Conservation (phyloP, 1,140 invertebrate genomes). For the Drosophila hydei region DNA sequence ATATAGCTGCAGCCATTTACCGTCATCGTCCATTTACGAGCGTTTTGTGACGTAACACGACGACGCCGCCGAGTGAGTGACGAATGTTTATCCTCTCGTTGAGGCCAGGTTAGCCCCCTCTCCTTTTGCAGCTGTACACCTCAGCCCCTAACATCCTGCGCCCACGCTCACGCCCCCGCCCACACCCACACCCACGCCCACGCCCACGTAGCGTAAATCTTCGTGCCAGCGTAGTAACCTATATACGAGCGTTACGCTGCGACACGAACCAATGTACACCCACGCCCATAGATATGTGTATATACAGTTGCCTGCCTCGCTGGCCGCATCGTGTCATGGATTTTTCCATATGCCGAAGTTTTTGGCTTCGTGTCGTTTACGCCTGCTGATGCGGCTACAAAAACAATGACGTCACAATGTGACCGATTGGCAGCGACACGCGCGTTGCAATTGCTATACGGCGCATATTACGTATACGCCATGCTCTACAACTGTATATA, state of each 20-base stretch:
- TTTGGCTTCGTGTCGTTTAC: conserved; percentile 8
- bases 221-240: conserved; percentile 76
- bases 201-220: conserved; percentile 75
- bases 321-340: conserved; percentile 20
- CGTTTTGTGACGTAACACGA: conserved; percentile 65
- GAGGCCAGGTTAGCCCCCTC: conserved; percentile 7
- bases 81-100: conserved; percentile 56
- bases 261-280: conserved; percentile 12
- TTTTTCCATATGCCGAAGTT: conserved; percentile 31
- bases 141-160: no score
- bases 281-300: conserved; percentile 10
- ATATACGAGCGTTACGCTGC: conserved; percentile 54
- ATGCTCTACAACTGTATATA: conserved; percentile 3
- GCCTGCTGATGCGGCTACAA: conserved; percentile 21
- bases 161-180: no score
- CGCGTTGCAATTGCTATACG: conserved; percentile 34
- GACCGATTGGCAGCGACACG: conserved; percentile 44
- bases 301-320: conserved; percentile 8
- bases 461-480: conserved; percentile 43
- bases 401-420: conserved; percentile 60
- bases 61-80: conserved; percentile 38
- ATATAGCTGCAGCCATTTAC: conserved; percentile 36
- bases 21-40: conserved; percentile 63
- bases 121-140: no score
- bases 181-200: conserved; percentile 9